These are phyloP conservation scores for Phycodurus eques DNA, from an alignment of 2,113 vertebrate species.

Conservation along the genomic window DNA sequence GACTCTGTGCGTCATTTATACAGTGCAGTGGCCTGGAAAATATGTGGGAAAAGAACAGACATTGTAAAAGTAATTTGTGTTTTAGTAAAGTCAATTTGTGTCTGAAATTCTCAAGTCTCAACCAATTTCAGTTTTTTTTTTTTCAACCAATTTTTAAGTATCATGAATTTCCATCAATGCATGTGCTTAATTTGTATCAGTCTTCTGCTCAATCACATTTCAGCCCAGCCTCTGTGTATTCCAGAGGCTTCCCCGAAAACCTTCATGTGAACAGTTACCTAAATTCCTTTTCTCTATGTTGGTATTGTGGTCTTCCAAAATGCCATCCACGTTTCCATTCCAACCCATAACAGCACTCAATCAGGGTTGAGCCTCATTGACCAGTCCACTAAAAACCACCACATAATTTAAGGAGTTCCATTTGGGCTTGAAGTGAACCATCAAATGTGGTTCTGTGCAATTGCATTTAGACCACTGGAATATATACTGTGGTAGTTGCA, in stretches of 20 bases:
- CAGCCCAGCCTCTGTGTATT: slow-evolving; percentile 1
- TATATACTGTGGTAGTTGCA: slow-evolving; percentile 62
- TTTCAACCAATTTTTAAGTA: neutral
- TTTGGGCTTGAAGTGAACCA: slow-evolving; percentile 51
- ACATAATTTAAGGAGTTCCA: slow-evolving; percentile 52
- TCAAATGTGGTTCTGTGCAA: slow-evolving; percentile 58
- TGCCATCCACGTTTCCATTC: slow-evolving; percentile 30
- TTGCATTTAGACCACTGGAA: slow-evolving; percentile 56
- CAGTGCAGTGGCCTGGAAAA: neutral
- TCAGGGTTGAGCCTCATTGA: slow-evolving; percentile 37
- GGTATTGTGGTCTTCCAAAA: slow-evolving; percentile 42
- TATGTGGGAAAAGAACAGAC: neutral
- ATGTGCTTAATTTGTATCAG: neutral
- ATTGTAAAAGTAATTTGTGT: neutral
- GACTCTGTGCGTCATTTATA: neutral
- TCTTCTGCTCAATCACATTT: neutral
- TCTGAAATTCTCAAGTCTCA: neutral
- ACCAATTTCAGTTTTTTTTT: neutral
- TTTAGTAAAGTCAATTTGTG: neutral
- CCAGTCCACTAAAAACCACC: slow-evolving; percentile 42
- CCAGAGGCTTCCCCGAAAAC: slow-evolving; percentile 1
- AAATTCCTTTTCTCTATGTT: slow-evolving; percentile 30
- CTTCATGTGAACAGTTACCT: slow-evolving; percentile 7
- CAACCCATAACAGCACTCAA: slow-evolving; percentile 57
- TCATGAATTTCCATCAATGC: neutral